These are phyloP conservation scores for Drosophila quinaria DNA, from an alignment of 2,888 invertebrate genomes.

Conservation along the genomic window DNA sequence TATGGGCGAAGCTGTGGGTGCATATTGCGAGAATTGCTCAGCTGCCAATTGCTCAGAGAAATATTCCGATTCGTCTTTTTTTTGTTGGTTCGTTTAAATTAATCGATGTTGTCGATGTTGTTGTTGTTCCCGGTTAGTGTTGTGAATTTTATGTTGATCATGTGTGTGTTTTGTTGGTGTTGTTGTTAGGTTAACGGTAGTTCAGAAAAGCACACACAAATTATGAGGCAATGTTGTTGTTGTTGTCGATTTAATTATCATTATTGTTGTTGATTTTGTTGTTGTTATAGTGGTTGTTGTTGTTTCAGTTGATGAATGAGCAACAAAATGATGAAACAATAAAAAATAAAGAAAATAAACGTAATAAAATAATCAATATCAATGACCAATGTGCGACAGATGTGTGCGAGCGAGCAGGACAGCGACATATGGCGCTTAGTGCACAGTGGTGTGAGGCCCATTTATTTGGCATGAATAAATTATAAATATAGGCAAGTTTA, in stretches of 20 bases:
- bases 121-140: conserved; percentile 51
- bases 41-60: conserved; percentile 86
- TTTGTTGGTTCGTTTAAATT: not conserved
- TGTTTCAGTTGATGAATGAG: conserved; percentile 49
- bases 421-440: conserved; percentile 2
- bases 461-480: conserved; percentile 2
- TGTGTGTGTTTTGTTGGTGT: conserved; percentile 29
- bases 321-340: conserved; percentile 65
- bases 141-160: conserved; percentile 29
- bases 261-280: conserved; percentile 38
- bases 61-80: conserved; percentile 85
- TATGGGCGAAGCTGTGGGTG: conserved; percentile 78
- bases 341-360: conserved; percentile 55
- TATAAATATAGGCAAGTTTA: not conserved
- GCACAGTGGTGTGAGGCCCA: conserved; percentile 44
- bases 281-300: conserved; percentile 32
- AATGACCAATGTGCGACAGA: conserved; percentile 55
- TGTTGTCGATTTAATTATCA: conserved; percentile 12
- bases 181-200: conserved; percentile 73
- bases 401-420: conserved; percentile 7
- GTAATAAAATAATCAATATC: conserved; percentile 61
- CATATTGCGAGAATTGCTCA: conserved; percentile 86
- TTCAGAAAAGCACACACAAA: conserved; percentile 70
- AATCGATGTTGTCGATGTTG: conserved; percentile 27
- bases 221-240: conserved; percentile 43